Evolutionary conservation across 2,797 vertebrate genomes (phyloP).

Genomic region (Antennarius maculatus): DNA sequence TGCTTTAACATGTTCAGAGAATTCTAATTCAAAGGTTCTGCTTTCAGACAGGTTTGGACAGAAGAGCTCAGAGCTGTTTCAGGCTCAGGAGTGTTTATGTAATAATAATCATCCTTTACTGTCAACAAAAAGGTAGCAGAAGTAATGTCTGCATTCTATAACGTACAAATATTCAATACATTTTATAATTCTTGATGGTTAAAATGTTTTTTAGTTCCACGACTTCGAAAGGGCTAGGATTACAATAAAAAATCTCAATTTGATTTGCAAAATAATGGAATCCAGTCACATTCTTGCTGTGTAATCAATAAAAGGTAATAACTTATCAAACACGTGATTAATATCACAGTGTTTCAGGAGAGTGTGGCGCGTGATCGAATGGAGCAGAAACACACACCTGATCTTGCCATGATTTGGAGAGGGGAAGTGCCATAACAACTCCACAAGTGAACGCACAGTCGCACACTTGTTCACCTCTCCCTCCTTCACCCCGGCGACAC

Average conservation of each 20-base stretch:
- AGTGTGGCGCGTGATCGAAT: slow-evolving; percentile 42
- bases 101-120: not conserved
- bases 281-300: not conserved
- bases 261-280: not conserved
- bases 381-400: slow-evolving; percentile 62
- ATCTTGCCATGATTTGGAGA: slow-evolving; percentile 30
- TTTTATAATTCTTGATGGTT: not conserved
- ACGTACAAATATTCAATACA: not conserved
- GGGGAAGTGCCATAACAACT: not conserved
- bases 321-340: slow-evolving; percentile 23
- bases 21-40: not conserved
- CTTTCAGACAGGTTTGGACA: slow-evolving; percentile 8
- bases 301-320: not conserved
- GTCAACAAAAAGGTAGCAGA: not conserved
- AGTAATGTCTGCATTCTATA: not conserved
- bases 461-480: slow-evolving; percentile 19
- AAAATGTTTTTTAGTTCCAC: not conserved
- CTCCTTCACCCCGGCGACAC: slow-evolving; percentile 62
- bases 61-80: not conserved
- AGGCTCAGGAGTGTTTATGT: not conserved
- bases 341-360: slow-evolving; percentile 40
- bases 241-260: too few relatives aligned
- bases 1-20: slow-evolving; percentile 1
- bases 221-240: not conserved
- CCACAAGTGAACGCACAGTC: slow-evolving; percentile 10